These are phyloP conservation scores for Prenolepis imparis DNA, from an alignment of 2,888 invertebrate species.

Conservation along the genomic window DNA sequence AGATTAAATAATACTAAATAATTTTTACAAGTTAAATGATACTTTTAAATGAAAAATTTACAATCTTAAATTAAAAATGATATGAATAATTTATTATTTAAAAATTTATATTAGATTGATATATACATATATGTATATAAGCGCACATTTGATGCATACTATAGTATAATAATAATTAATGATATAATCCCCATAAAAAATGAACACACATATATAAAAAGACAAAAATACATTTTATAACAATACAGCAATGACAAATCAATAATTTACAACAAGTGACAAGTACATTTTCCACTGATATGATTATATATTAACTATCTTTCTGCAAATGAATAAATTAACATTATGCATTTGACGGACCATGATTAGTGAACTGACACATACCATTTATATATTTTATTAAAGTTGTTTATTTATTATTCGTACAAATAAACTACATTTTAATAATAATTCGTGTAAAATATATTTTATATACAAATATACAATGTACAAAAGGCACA, in stretches of 20 bases:
- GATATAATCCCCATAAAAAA: neutral
- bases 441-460: conserved; percentile 84
- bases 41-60: too few species aligned
- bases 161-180: conserved; percentile 23
- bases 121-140: too few species aligned
- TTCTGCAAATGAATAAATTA: conserved; percentile 14
- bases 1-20: too few species aligned
- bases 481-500: conserved; percentile 86
- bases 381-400: conserved; percentile 3
- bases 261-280: conserved; percentile 19
- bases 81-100: too few species aligned
- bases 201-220: neutral
- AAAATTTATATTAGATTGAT: too few species aligned
- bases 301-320: neutral
- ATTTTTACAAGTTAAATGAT: too few species aligned
- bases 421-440: conserved; percentile 81
- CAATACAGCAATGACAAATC: neutral
- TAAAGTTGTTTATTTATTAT: conserved; percentile 80
- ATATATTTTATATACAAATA: conserved; percentile 85
- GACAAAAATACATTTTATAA: neutral
- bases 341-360: neutral
- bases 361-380: neutral
- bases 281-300: neutral
- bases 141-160: too few species aligned
- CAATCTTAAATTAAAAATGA: too few species aligned